phyloP scores from a whole-genome alignment of 2,113 vertebrate species.

The rabbit (Oryctolagus cuniculus) region DNA sequence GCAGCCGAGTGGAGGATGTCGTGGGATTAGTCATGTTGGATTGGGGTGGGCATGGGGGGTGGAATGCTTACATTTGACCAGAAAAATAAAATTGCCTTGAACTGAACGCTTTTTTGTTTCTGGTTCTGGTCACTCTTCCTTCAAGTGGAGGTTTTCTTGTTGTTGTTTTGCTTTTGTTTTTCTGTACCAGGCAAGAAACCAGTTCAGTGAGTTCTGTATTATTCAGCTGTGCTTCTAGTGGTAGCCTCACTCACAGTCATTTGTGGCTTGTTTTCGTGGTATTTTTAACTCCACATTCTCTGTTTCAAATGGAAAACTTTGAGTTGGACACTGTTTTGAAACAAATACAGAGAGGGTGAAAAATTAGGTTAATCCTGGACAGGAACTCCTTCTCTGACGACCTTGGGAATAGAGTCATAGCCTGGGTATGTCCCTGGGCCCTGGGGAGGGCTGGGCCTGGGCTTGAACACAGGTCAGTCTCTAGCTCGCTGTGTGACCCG shows the following conservation, averaged over 20 bases:
- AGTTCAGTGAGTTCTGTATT: constrained; percentile 67
- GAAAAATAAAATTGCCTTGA: constrained; percentile 64
- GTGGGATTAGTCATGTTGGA: constrained; percentile 42
- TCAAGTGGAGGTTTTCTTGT: neutral
- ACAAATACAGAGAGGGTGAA: neutral
- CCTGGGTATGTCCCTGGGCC: neutral
- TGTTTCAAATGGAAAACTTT: constrained; percentile 53
- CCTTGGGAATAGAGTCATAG: neutral
- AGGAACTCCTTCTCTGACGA: neutral
- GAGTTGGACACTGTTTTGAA: neutral
- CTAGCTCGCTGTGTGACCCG: neutral
- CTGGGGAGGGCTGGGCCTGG: neutral
- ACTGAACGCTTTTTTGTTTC: neutral
- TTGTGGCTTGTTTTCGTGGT: constrained; percentile 47
- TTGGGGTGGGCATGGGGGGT: neutral
- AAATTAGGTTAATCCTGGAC: neutral
- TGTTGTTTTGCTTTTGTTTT: neutral
- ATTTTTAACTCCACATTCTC: constrained; percentile 31
- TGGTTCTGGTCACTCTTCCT: constrained; percentile 37
- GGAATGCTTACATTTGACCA: constrained; percentile 44
- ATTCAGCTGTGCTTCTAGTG: constrained; percentile 25
- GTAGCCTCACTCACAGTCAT: constrained; percentile 16
- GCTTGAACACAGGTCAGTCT: neutral
- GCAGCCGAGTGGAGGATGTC: constrained; percentile 40
- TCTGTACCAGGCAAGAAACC: constrained; percentile 51